Conservation (phyloP, 2,113 vertebrate genomes). For the Barbus barbus region DNA sequence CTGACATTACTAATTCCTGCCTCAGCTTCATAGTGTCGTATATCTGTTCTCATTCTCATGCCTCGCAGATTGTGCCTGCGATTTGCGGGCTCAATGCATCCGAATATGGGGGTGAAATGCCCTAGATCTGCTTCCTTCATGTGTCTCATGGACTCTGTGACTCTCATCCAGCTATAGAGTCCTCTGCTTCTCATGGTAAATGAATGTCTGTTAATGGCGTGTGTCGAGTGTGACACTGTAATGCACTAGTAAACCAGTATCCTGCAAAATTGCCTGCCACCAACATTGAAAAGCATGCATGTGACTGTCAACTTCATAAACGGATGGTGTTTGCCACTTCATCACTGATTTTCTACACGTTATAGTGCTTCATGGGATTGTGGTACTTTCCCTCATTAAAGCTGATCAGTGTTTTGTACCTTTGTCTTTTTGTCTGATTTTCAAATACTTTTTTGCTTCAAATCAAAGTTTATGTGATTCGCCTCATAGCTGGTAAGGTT, state of each 20-base stretch:
- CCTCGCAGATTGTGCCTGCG: slow-evolving; percentile 37
- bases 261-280: too few relatives aligned
- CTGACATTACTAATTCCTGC: slow-evolving; percentile 43
- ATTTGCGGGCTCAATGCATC: slow-evolving; percentile 17
- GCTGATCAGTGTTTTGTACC: too few relatives aligned
- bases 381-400: too few relatives aligned
- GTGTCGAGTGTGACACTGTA: slow-evolving; percentile 27
- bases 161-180: not conserved
- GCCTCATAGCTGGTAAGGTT: not conserved
- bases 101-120: not conserved
- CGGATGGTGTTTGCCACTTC: not conserved
- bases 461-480: not conserved
- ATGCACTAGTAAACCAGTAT: slow-evolving; percentile 20
- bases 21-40: not conserved
- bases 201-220: slow-evolving; percentile 24
- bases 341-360: not conserved
- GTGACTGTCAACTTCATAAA: slow-evolving; percentile 20
- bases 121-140: slow-evolving; percentile 19
- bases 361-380: too few relatives aligned
- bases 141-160: slow-evolving; percentile 11
- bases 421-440: not conserved
- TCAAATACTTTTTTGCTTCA: not conserved
- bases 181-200: slow-evolving; percentile 18
- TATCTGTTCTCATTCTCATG: slow-evolving; percentile 25
- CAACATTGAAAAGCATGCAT: slow-evolving; percentile 1